Conservation (phyloP, 2,797 vertebrate genomes). For the Delichon dasypus region DNA sequence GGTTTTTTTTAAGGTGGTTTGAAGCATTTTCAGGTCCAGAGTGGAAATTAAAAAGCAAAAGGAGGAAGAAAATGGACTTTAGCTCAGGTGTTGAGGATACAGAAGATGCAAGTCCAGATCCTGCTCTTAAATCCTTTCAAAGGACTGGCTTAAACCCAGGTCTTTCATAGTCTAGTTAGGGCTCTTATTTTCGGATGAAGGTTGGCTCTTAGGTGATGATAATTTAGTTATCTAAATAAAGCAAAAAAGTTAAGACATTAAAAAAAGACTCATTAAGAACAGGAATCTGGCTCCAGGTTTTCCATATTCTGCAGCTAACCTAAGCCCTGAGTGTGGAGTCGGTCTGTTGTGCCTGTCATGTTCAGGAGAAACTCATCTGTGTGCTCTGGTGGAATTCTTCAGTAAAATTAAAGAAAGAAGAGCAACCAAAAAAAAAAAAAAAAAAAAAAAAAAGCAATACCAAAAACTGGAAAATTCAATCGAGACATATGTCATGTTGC, state of each 20-base stretch:
- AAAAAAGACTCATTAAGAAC: not conserved
- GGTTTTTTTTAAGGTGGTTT: not conserved
- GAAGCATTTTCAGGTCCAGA: not conserved
- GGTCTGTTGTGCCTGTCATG: not conserved
- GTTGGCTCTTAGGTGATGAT: not conserved
- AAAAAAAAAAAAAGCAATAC: not conserved
- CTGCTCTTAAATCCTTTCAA: not conserved
- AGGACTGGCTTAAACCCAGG: not conserved
- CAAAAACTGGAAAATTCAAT: not conserved
- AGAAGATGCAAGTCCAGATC: not conserved
- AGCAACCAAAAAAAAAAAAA: not conserved
- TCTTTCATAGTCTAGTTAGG: not conserved
- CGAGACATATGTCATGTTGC: rapidly evolving
- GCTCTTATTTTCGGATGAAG: not conserved
- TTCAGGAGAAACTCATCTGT: not conserved
- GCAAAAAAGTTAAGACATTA: not conserved
- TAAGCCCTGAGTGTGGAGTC: not conserved
- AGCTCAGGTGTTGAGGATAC: not conserved
- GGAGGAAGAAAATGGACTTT: not conserved
- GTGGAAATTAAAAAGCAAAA: not conserved
- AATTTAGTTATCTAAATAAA: not conserved
- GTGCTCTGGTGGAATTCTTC: not conserved
- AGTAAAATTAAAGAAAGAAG: not conserved
- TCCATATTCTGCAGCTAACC: not conserved
- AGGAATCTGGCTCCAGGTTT: not conserved